Conservation (phyloP, 2,797 vertebrate species). For the Amazonetta brasiliensis region DNA sequence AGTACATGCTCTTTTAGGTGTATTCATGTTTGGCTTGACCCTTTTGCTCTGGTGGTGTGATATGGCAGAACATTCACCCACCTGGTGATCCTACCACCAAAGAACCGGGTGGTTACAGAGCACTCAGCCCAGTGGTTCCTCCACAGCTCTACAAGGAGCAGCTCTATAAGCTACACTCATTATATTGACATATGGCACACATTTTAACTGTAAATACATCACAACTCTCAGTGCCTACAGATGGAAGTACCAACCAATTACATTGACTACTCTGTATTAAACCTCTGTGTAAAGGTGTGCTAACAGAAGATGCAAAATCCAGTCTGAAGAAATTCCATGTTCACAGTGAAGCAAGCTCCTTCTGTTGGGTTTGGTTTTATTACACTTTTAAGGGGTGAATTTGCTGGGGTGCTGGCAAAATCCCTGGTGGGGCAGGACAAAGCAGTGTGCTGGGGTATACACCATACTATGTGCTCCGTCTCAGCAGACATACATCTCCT, state of each 20-base stretch:
- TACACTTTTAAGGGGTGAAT: not conserved
- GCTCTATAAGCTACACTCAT: not conserved
- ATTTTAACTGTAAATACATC: not conserved
- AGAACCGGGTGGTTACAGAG: accelerated
- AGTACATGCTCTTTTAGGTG: not conserved
- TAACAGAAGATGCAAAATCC: not conserved
- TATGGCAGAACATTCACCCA: not conserved
- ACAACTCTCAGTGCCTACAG: not conserved
- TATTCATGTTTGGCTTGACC: not conserved
- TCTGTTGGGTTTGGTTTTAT: accelerated
- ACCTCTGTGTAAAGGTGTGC: not conserved
- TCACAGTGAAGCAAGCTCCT: not conserved
- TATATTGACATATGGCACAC: accelerated
- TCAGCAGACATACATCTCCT: not conserved
- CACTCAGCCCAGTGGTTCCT: not conserved
- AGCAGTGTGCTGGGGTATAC: accelerated
- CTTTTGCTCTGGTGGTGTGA: not conserved
- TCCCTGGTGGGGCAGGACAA: not conserved
- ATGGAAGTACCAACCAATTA: not conserved
- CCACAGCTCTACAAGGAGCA: not conserved
- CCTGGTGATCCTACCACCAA: not conserved
- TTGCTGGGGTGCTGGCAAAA: not conserved
- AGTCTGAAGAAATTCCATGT: not conserved
- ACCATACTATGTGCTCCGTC: not conserved
- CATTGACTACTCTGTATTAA: not conserved